phyloP scores from a whole-genome alignment of 2,113 vertebrate genomes.

The Chinchilla lanigera region DNA sequence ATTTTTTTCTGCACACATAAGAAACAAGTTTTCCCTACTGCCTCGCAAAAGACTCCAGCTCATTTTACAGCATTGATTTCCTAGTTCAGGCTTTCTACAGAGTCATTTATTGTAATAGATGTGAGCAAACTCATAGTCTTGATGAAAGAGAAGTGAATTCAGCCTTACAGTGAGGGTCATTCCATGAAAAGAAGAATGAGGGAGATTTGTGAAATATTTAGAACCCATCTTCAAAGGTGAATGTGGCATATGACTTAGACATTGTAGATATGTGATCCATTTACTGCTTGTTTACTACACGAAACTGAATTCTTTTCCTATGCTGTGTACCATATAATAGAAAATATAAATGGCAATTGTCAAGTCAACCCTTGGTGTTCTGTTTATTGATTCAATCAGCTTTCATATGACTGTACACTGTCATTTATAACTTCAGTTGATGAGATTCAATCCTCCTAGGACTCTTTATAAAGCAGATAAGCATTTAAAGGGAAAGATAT shows the following conservation, averaged over 20 bases:
- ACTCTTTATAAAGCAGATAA: conserved; percentile 51
- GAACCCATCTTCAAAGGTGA: neutral
- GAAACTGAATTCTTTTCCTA: conserved; percentile 32
- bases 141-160: conserved; percentile 45
- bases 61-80: conserved; percentile 62
- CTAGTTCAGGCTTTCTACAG: conserved; percentile 45
- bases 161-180: neutral
- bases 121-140: conserved; percentile 49
- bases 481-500: conserved; percentile 23
- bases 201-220: neutral
- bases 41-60: neutral
- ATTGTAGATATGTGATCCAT: neutral
- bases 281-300: neutral
- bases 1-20: neutral
- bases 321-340: neutral
- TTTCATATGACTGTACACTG: conserved; percentile 28
- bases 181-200: conserved; percentile 18
- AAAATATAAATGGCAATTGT: neutral
- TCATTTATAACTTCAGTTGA: conserved; percentile 46
- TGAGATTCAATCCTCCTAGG: conserved; percentile 8
- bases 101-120: conserved; percentile 55
- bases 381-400: conserved; percentile 66
- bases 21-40: neutral
- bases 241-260: neutral
- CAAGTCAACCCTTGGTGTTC: conserved; percentile 7